A percentile compares a stretch with the other conserved stretches of the same genome.
These are phyloP conservation scores for Zaprionus ghesquierei DNA, from an alignment of 1,140 invertebrate species.

Conservation along the genomic window DNA sequence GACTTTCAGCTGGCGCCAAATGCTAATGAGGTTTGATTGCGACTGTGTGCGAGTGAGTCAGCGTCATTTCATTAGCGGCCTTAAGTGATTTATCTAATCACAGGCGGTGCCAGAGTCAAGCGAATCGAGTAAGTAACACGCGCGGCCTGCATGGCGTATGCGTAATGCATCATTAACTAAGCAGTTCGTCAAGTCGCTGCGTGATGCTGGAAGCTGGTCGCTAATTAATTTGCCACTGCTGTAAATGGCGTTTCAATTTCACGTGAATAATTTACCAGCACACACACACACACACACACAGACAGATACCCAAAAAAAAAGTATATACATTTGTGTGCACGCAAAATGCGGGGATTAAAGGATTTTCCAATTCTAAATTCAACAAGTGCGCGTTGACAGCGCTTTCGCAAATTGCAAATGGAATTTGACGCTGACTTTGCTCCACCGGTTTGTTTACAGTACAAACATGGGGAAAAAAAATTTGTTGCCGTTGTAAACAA, in stretches of 20 bases:
- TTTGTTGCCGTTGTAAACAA: constrained; percentile 61
- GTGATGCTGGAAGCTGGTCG: background rate
- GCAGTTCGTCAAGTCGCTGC: constrained; percentile 6
- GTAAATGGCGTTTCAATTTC: constrained; percentile 59
- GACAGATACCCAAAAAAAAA: constrained; percentile 15
- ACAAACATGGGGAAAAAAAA: constrained; percentile 65
- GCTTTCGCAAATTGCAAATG: constrained; percentile 52
- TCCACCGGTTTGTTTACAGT: constrained; percentile 52
- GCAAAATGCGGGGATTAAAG: constrained; percentile 45
- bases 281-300: background rate
- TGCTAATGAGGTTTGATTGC: constrained; percentile 55
- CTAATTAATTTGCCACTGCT: constrained; percentile 56
- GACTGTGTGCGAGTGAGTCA: constrained; percentile 32
- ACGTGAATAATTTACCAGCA: constrained; percentile 48
- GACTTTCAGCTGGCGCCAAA: constrained; percentile 1
- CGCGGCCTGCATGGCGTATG: constrained; percentile 27
- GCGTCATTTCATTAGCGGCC: constrained; percentile 52
- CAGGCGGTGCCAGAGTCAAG: background rate
- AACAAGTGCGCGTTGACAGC: constrained; percentile 56
- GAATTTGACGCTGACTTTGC: constrained; percentile 55
- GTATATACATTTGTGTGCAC: constrained; percentile 45
- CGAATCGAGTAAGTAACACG: constrained; percentile 1
- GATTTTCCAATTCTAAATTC: constrained; percentile 32
- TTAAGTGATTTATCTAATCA: constrained; percentile 51
- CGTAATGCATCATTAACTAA: constrained; percentile 55